Conservation (phyloP, 53 echinoderm and acorn worm species). For the Hippasteria phrygiana region DNA sequence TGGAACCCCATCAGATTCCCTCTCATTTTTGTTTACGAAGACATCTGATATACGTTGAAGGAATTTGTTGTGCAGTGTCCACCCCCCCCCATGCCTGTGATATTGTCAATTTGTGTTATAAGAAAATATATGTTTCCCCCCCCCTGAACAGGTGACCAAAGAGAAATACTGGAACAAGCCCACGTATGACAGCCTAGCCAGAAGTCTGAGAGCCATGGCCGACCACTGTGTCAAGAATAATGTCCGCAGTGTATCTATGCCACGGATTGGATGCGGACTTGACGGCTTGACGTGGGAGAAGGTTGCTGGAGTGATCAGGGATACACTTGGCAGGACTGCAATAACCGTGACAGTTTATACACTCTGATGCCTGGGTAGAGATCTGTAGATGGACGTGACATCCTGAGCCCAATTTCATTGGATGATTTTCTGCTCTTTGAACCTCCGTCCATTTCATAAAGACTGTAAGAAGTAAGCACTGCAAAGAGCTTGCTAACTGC, state of each 20-base stretch:
- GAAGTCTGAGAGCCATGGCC: constrained; percentile 68
- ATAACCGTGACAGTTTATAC: constrained; percentile 76
- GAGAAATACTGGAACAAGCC: constrained; percentile 82
- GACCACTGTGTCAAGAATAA: constrained; percentile 67
- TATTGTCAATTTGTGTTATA: too few species aligned
- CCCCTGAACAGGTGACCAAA: constrained; percentile 84
- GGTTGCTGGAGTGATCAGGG: constrained; percentile 54
- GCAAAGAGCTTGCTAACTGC: too few species aligned
- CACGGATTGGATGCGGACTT: constrained; percentile 79
- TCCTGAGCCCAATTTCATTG: too few species aligned
- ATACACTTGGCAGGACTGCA: constrained; percentile 47
- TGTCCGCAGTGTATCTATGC: constrained; percentile 74
- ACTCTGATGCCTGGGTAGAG: constrained; percentile 36
- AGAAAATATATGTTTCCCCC: too few species aligned
- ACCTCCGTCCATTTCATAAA: too few species aligned
- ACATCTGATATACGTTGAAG: too few species aligned
- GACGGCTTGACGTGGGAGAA: constrained; percentile 73
- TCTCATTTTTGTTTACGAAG: too few species aligned
- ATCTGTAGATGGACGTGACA: not conserved
- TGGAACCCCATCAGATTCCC: too few species aligned
- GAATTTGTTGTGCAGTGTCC: too few species aligned
- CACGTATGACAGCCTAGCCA: constrained; percentile 67
- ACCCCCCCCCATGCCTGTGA: too few species aligned
- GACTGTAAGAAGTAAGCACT: too few species aligned
- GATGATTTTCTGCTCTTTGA: too few species aligned